These are phyloP conservation scores for Phymastichus coffea DNA, from an alignment of 1,140 invertebrate genomes.

Conservation along the genomic window DNA sequence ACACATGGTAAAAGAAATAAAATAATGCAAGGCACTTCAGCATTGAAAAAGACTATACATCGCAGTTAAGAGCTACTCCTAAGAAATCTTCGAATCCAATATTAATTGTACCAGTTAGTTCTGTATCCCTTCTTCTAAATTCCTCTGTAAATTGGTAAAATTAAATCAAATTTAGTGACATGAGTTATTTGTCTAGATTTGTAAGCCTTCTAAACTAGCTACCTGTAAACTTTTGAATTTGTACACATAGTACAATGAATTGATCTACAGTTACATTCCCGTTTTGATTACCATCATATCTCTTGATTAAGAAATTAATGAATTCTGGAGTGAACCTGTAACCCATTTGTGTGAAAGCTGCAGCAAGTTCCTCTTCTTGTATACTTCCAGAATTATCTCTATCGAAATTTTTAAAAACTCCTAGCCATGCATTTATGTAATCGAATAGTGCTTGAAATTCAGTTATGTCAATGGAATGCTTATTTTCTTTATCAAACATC, in stretches of 20 bases:
- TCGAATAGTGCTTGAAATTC: slow-evolving; percentile 87
- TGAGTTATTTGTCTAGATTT: slow-evolving; percentile 12
- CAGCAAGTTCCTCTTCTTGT: slow-evolving; percentile 73
- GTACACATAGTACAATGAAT: slow-evolving; percentile 85
- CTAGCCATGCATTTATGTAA: slow-evolving; percentile 87
- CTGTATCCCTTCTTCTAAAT: slow-evolving; percentile 72
- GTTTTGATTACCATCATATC: slow-evolving; percentile 64
- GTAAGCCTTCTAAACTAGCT: slow-evolving; percentile 27
- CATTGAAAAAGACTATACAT: too few relatives aligned
- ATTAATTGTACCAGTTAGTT: slow-evolving; percentile 74
- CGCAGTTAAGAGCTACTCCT: slow-evolving; percentile 70
- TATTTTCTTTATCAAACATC: slow-evolving; percentile 86
- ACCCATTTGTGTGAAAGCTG: slow-evolving; percentile 86
- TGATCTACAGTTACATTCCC: slow-evolving; percentile 77
- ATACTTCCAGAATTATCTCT: slow-evolving; percentile 80
- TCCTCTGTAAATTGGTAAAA: slow-evolving; percentile 62
- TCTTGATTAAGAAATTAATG: slow-evolving; percentile 69
- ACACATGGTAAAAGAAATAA: neutral
- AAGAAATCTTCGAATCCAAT: slow-evolving; percentile 87
- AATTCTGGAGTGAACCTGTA: slow-evolving; percentile 81
- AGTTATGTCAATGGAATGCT: slow-evolving; percentile 81
- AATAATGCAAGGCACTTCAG: too few relatives aligned
- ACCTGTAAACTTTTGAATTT: slow-evolving; percentile 80
- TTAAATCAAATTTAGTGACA: neutral
- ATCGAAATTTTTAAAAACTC: slow-evolving; percentile 81